Base-by-base conservation (phyloP, 2,113 vertebrate species). In the Dromiciops gliroides region DNA sequence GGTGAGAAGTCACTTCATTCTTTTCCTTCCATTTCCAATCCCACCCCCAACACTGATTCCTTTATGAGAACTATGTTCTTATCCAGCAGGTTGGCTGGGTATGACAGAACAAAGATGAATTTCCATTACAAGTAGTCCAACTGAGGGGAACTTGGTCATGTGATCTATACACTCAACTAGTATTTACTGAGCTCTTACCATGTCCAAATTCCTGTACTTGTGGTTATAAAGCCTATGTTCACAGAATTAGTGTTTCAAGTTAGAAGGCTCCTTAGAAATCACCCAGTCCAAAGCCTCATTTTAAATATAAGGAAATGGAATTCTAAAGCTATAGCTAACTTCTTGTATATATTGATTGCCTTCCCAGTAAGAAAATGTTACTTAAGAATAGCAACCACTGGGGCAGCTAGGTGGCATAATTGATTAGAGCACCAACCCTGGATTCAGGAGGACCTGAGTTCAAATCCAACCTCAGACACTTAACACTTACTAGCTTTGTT, bases 41-140 rank as follows among this genome's bases (percentile, higher is more conserved):
- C n/a, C n/a, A n/a, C n/a, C n/a, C 31, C 22, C 75, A 14, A 90
- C 89, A 91, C 0, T n/a, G 44, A 94, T 83, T 89, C 3, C 50
- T 92, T 48, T 22, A 47, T 56, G 26, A 96, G 49, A 10, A 94
- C 90, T 92, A 94, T 5, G 22, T 51, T 89, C 91, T 28, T 51
- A 83, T 90, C 50, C 14, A 19, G 9, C 24, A 89, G 4, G 6
- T 22, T 44, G n/a, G 19, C 6, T 95, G 48, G 16, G 52, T 26
- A 83, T 37, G 89, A 95, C 0, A 92, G 3, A 51, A 44, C 16
- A 92, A 24, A 95, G 49, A 10, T 50, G 9, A 24, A 50, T 91
- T 91, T 89, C 48, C 28, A 50, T 48, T 22, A 90, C 37, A 83
- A 47, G 51, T 16, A 16, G 8, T 51, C 19, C 12, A 94, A 88